phyloP scores from a whole-genome alignment of 2,797 vertebrate genomes.

The Balearica regulorum region DNA sequence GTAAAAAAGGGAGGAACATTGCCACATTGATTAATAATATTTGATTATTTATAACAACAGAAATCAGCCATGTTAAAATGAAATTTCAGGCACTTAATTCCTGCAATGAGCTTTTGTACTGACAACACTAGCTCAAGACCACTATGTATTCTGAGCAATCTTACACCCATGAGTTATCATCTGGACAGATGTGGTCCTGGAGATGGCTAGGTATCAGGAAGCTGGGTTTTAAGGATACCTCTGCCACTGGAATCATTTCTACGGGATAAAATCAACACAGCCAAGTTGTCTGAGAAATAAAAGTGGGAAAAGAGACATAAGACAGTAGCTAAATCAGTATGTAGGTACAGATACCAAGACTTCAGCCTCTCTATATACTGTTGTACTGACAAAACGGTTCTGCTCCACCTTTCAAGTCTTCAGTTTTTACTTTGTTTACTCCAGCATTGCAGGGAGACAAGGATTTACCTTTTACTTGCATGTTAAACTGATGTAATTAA shows the following conservation, averaged over 20 bases:
- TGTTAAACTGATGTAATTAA: background rate
- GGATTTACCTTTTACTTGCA: background rate
- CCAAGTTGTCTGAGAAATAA: background rate
- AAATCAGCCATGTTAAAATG: background rate
- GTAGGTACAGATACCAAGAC: background rate
- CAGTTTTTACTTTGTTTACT: background rate
- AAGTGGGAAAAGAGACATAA: background rate
- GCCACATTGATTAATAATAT: background rate
- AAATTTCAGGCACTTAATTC: background rate
- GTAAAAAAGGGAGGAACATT: conserved; percentile 45
- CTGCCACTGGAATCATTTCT: background rate
- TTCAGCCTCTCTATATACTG: background rate
- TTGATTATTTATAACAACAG: background rate
- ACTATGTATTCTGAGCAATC: background rate
- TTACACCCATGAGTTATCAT: background rate
- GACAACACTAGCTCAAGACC: background rate
- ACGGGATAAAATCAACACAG: background rate
- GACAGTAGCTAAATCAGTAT: background rate
- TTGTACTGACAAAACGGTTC: background rate
- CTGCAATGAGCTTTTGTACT: background rate
- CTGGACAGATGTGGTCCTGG: background rate
- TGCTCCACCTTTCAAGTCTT: background rate
- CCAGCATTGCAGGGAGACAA: background rate
- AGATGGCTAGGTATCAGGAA: background rate
- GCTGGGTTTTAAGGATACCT: background rate